Evolutionary conservation across 2,113 vertebrate genomes (phyloP).

Genomic region (Trematomus loennbergii): DNA sequence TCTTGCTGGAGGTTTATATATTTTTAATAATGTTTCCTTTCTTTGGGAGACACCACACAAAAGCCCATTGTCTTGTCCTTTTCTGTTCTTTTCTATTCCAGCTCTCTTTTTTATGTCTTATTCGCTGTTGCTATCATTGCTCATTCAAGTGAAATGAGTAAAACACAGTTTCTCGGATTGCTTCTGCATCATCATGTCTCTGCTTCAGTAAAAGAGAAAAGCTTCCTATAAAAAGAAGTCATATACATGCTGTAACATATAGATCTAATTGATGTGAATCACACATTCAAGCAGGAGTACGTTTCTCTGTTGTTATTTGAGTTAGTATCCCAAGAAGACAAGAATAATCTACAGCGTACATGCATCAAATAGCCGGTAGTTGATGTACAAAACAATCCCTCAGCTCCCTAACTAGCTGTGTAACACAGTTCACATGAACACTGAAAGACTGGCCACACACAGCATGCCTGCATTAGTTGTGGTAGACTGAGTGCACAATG

Average conservation of each 20-base stretch:
- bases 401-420: constrained; percentile 50
- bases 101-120: constrained; percentile 3
- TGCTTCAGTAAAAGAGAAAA: not conserved
- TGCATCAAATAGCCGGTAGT: constrained; percentile 6
- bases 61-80: constrained; percentile 4
- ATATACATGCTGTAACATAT: not conserved
- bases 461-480: constrained; percentile 70
- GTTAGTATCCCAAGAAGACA: not conserved
- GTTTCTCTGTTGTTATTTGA: not conserved
- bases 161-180: not conserved
- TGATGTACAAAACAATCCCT: not conserved
- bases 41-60: not conserved
- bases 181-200: constrained; percentile 6
- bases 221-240: not conserved
- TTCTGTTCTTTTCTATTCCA: not conserved
- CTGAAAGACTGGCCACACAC: constrained; percentile 56
- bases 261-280: not conserved
- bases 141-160: not conserved
- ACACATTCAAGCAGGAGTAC: not conserved
- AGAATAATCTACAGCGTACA: constrained; percentile 11
- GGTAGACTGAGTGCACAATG: constrained; percentile 75
- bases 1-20: constrained; percentile 18
- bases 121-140: constrained; percentile 11
- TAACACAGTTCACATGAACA: constrained; percentile 50
- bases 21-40: constrained; percentile 3